These are phyloP conservation scores for Panagrolaimus sp. DNA, from an alignment of 1,140 invertebrate genomes.

Conservation along the genomic window DNA sequence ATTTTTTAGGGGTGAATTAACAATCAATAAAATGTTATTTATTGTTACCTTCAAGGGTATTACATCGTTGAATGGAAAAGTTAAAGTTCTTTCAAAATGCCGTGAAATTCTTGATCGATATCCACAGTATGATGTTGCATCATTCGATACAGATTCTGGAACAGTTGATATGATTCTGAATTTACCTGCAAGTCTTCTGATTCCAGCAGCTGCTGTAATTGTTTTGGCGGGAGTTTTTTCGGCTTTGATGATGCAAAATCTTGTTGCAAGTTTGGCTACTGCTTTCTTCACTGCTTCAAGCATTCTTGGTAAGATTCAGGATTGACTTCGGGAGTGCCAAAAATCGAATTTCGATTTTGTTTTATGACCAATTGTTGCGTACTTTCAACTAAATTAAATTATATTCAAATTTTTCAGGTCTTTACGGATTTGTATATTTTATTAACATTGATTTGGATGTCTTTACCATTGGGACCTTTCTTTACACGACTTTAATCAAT, in stretches of 20 bases:
- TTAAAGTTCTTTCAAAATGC: conserved; percentile 1
- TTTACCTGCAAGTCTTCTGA: neutral
- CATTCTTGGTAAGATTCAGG: neutral
- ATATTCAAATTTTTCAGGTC: too few relatives aligned
- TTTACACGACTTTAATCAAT: neutral
- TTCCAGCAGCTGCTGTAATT: neutral
- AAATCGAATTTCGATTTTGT: too few relatives aligned
- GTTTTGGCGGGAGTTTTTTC: neutral
- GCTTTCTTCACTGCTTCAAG: conserved; percentile 4
- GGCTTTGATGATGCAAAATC: neutral
- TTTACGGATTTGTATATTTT: neutral
- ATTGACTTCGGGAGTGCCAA: too few relatives aligned
- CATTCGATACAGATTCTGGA: conserved; percentile 3
- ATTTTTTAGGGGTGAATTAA: neutral
- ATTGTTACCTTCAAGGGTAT: conserved; percentile 13
- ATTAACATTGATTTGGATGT: conserved; percentile 2
- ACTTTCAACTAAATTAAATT: too few relatives aligned
- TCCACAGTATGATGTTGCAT: neutral
- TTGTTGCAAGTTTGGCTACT: neutral
- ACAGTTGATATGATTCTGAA: conserved; percentile 10
- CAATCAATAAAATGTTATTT: conserved; percentile 5
- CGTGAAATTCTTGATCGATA: neutral
- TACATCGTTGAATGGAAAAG: neutral
- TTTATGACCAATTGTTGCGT: too few relatives aligned
- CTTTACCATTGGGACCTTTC: neutral